Evolutionary conservation across 2,797 vertebrate species (phyloP), one percentile per base, ranked within the genome.

Genomic region (Paguma larvata): DNA sequence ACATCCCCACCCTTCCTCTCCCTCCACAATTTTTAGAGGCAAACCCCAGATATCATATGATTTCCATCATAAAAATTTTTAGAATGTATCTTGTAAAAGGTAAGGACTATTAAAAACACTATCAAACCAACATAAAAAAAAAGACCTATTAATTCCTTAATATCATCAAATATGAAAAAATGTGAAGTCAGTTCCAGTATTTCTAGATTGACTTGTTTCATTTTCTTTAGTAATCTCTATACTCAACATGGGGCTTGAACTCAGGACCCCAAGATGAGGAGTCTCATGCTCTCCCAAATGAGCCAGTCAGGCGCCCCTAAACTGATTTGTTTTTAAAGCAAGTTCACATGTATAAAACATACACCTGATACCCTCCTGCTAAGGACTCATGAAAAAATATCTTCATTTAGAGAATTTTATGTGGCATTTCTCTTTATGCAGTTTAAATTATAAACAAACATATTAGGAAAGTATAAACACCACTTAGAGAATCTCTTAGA

Each of bases 381-480:
- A 89, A 30, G 34, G 25, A 89, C 10, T 25, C 83, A 85, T 27
- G 25, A 80, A 80, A 73, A 85, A 62, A 34, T 14, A 82, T 25
- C 21, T 88, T 51, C 13, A 34, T 48, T 92, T 94, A 79, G 51
- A 79, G 34, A 96, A 96, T 72, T 92, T 38, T 38, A 68, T 34
- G 25, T 70, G 44, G 65, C 56, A 38, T 63, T 93, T 72, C 44
- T 90, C 65, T 72, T 27, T 41, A 53, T 27, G 46, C 23, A 63
- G 32, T 82, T 91, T 93, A 88, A 89, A 87, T 87, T 48, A 84
- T 30, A 85, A 90, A 59, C 16, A 94, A 92, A 59, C 16, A 94
- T 38, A 89, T 27, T 70, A 23, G 78, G 63, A 91, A 89, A 88
- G 38, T 21, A 91, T 1, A 5, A 38, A 38, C 38, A 38, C 38